Conservation (phyloP, 2,888 invertebrate genomes). For the Helleia helle region DNA sequence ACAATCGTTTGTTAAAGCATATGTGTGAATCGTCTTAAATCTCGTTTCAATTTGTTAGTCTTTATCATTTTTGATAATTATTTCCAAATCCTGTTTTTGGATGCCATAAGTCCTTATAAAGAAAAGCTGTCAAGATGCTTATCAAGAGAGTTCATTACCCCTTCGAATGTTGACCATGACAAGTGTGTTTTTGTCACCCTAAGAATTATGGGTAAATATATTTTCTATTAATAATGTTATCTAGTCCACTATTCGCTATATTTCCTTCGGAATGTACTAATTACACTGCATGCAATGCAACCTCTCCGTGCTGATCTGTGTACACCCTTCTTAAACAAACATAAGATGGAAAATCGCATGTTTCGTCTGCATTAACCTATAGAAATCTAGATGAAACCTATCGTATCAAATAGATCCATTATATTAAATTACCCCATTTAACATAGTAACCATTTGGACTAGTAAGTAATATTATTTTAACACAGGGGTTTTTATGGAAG, state of each 20-base stretch:
- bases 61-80: slow-evolving; percentile 3
- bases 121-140: slow-evolving; percentile 72
- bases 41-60: slow-evolving; percentile 1
- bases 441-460: not conserved
- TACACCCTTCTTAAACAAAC: slow-evolving; percentile 36
- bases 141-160: slow-evolving; percentile 50
- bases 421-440: not conserved
- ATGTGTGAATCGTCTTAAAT: no score
- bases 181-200: slow-evolving; percentile 68
- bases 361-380: slow-evolving; percentile 30
- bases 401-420: not conserved
- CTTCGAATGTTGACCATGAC: slow-evolving; percentile 52
- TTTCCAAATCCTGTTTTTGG: slow-evolving; percentile 1
- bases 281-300: slow-evolving; percentile 49
- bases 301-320: slow-evolving; percentile 43
- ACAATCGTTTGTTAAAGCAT: no score
- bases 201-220: slow-evolving; percentile 70
- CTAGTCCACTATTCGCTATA: slow-evolving; percentile 61
- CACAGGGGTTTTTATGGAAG: not conserved
- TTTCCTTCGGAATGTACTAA: slow-evolving; percentile 66
- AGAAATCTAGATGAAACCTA: slow-evolving; percentile 11
- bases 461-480: not conserved
- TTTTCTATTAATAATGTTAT: slow-evolving; percentile 58
- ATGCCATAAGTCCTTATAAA: slow-evolving; percentile 13
- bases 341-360: slow-evolving; percentile 45